Evolutionary conservation across 37 sponge, comb jelly and placozoan species (phyloP), one percentile per base, ranked within the genome.

Genomic region (Sycon ciliatum): DNA sequence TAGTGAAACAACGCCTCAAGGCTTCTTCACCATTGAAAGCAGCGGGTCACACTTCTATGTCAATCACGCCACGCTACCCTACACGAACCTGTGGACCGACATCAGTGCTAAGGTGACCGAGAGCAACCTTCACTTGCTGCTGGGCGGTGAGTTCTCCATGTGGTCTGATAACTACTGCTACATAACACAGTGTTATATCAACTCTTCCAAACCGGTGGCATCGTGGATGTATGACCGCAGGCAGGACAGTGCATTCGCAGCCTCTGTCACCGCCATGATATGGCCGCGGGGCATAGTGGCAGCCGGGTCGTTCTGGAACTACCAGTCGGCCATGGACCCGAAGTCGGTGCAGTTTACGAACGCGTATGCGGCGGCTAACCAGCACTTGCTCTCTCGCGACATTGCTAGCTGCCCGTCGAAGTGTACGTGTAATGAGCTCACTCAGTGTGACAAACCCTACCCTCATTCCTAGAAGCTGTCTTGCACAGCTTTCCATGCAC

Each of bases 281-380:
- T 75, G 76, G 76, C 76, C 76, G 1, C 65, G 76, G 27, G 67
- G 76, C 28, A 69, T 65, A 49, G 76, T 39, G 3, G 76, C 67
- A 20, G 76, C 76, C n/a, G 76, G 76, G 1, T n/a, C 65, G 36
- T 75, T 75, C 54, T 75, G 76, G 76, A 71, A 75, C 3, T 66
- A 65, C 26, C 1, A 27, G 22, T 9, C 24, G 7, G 34, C 36
- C 18, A 23, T 75, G 11, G 35, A 56, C 27, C 22, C 37, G 34
- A 54, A 32, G 23, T 65, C 24, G 28, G 26, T 66, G 34, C 42
- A 75, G 53, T 36, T 34, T 40, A 27, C 38, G 34, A 65, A 31
- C 29, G 20, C 23, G 34, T 61, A 61, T 27, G 11, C 57, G 7
- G 40, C 9, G 5, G 52, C 1, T 3, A 40, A 40, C 3, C 26